These are phyloP conservation scores for Junco hyemalis DNA, from an alignment of 2,113 vertebrate species.

Conservation along the genomic window DNA sequence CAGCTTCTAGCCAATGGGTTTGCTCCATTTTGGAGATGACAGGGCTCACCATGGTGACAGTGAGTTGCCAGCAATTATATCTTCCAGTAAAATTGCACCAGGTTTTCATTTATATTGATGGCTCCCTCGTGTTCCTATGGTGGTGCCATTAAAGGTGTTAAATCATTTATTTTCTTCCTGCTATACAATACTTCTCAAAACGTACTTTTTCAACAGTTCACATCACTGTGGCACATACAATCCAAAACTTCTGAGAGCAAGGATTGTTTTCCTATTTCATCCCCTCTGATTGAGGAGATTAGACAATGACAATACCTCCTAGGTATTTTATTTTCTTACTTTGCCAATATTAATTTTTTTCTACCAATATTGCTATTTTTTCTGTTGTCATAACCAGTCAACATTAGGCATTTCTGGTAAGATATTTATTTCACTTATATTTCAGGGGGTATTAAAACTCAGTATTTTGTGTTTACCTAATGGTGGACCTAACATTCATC, in stretches of 20 bases:
- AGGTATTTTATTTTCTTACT: not conserved
- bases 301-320: not conserved
- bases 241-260: constrained; percentile 17
- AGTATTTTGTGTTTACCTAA: not conserved
- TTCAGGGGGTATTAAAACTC: not conserved
- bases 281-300: not conserved
- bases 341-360: not conserved
- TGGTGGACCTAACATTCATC: not conserved
- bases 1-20: not conserved
- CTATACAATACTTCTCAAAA: constrained; percentile 7
- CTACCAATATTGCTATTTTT: not conserved
- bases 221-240: not conserved
- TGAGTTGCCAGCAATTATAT: not conserved
- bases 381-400: not conserved
- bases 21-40: not conserved
- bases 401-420: not conserved
- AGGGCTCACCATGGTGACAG: fast-evolving
- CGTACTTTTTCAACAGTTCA: not conserved
- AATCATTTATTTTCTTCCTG: constrained; percentile 11
- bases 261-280: not conserved
- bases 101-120: not conserved
- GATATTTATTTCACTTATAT: not conserved
- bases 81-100: not conserved
- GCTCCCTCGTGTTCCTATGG: not conserved
- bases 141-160: not conserved